A percentile compares a stretch with the other conserved stretches of the same genome.
Conservation (phyloP, 2,113 vertebrate genomes). For the Casuarius casuarius region DNA sequence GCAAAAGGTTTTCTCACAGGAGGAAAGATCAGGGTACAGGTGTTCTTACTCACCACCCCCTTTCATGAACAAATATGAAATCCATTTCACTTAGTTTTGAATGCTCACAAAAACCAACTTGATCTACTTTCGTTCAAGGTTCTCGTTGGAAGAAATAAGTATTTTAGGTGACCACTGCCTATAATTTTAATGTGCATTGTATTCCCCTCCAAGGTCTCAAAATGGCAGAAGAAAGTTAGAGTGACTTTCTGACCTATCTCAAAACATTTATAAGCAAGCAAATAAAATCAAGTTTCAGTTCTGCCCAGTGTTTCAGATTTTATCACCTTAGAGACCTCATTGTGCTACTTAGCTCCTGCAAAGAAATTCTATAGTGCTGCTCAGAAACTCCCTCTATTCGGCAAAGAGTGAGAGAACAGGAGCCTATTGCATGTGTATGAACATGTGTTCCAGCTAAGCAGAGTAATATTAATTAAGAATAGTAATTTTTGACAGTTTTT, state of each 20-base stretch:
- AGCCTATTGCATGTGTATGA: background rate
- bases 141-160: background rate
- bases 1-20: background rate
- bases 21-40: background rate
- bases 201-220: background rate
- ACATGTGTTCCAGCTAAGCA: background rate
- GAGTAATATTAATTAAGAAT: background rate
- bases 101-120: background rate
- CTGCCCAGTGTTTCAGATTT: background rate
- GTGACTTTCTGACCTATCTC: background rate
- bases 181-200: background rate
- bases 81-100: background rate
- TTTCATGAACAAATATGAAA: background rate
- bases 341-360: background rate
- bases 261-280: background rate
- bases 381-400: background rate
- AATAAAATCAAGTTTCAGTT: background rate
- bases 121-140: background rate
- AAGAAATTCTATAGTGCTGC: background rate
- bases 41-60: background rate
- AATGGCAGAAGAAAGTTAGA: background rate
- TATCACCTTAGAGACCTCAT: background rate
- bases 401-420: background rate
- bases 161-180: background rate
- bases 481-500: background rate